Percentiles rank a stretch among this genome's conserved stretches.
Conservation (phyloP, 2,888 invertebrate genomes). For the Plebejus melissa region DNA sequence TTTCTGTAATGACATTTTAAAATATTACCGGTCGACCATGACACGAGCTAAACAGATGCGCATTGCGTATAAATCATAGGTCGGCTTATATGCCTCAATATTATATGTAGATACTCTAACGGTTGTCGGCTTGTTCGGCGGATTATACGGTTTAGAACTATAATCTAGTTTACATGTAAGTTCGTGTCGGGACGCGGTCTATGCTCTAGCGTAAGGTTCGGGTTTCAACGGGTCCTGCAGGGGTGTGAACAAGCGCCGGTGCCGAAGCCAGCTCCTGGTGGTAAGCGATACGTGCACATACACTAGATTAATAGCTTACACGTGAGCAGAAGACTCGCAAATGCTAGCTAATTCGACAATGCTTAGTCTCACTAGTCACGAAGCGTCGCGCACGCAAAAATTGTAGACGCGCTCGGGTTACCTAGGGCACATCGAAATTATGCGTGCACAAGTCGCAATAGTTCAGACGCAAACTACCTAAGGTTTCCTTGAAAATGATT, state of each 20-base stretch:
- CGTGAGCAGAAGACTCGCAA: conserved; percentile 4
- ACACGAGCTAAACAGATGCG: neutral
- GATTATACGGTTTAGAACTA: conserved; percentile 9
- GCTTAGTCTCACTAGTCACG: conserved; percentile 10
- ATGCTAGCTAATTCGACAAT: conserved; percentile 20
- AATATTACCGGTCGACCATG: neutral
- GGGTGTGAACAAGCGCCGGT: neutral
- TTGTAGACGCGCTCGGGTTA: conserved; percentile 4
- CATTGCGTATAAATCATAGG: conserved; percentile 20
- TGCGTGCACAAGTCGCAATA: neutral
- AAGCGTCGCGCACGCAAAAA: neutral
- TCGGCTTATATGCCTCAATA: neutral
- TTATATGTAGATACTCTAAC: neutral
- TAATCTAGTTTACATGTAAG: conserved; percentile 21
- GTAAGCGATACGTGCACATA: conserved; percentile 5
- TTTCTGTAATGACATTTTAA: neutral
- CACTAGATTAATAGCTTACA: conserved; percentile 15
- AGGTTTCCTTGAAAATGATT: neutral
- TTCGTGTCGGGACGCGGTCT: conserved; percentile 10
- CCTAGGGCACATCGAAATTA: neutral
- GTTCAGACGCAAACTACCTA: neutral
- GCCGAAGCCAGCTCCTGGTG: neutral
- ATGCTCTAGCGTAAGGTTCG: conserved; percentile 1
- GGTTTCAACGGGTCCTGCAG: conserved; percentile 12
- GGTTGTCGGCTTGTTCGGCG: conserved; percentile 1